Evolutionary conservation across 1,140 invertebrate genomes (phyloP), one percentile per base, ranked within the genome.

Genomic region (Sipha flava): DNA sequence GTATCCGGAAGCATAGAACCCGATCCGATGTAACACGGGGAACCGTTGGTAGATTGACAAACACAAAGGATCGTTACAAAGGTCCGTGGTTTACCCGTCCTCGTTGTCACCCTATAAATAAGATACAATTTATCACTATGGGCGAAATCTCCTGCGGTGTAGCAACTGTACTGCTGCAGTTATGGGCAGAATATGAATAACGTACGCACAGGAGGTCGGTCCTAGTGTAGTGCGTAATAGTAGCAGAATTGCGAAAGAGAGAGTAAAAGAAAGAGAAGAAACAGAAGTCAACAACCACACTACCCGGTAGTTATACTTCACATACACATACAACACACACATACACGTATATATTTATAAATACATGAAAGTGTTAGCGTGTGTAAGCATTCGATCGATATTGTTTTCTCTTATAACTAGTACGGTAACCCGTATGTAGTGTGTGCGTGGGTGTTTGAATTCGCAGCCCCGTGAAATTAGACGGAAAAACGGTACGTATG

Each of bases 381-480:
- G 5, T 4, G 59, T n/a, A 31, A 31, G 59, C 64, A 16, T 14
- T 12, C 37, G 64, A 66, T 66, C 64, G 64, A 66, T 66, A 66
- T 23, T 10, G 37, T 72, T 72, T 49, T 70, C 37, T 23, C 66
- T 29, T 7, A 16, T n/a, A 26, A 40, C 66, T 29, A 14, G 47
- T 23, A 21, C 21, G 37, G 37, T 23, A 66, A 66, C 26, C 37
- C 37, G 40, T n/a, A n/a, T n/a, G n/a, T n/a, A n/a, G n/a, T n/a
- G n/a, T 14, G 62, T 66, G 31, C 5, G n/a, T 37, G 6, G 16
- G 26, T 14, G 3, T 21, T 18, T 12, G 16, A 9, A 49, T 75
- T 54, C 72, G 49, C 47, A 34, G 47, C 49, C 29, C 72, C 45
- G 49, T 75, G 72, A 75, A 75, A 75, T 75, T 54, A 75, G n/a